A percentile compares a stretch with the other conserved stretches of the same genome.
Evolutionary conservation across 1,140 invertebrate species (phyloP).

Genomic region (Diabrotica undecimpunctata): DNA sequence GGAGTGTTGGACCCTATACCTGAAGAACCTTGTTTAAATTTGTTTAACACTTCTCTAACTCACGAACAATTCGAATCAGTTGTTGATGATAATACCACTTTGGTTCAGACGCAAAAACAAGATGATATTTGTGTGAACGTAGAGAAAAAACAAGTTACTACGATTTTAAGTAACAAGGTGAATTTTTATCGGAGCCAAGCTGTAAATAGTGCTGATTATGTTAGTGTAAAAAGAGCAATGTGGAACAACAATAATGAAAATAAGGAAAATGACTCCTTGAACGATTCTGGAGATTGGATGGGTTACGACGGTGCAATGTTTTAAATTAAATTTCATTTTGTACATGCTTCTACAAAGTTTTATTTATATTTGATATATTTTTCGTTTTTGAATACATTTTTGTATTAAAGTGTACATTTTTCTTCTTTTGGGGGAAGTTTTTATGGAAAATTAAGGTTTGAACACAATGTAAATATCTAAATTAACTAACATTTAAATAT

Average conservation of each 20-base stretch:
- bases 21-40: constrained; percentile 33
- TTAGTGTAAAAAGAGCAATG: constrained; percentile 24
- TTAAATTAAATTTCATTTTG: constrained; percentile 26
- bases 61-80: constrained; percentile 12
- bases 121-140: constrained; percentile 9
- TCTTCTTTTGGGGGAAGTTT: too few relatives aligned
- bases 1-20: constrained; percentile 27
- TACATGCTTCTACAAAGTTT: too few relatives aligned
- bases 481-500: too few relatives aligned
- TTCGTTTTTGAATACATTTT: too few relatives aligned
- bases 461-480: too few relatives aligned
- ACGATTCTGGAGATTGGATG: constrained; percentile 44
- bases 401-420: too few relatives aligned
- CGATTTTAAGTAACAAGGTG: constrained; percentile 22
- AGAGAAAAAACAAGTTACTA: background rate
- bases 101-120: constrained; percentile 1
- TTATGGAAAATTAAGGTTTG: too few relatives aligned
- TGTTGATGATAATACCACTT: constrained; percentile 1
- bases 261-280: constrained; percentile 26
- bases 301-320: constrained; percentile 43
- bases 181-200: constrained; percentile 30
- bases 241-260: constrained; percentile 26
- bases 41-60: constrained; percentile 18
- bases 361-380: too few relatives aligned
- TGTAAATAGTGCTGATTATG: constrained; percentile 21